Base-by-base conservation (phyloP, 2,113 vertebrate genomes). In the Uropsilus gracilis region DNA sequence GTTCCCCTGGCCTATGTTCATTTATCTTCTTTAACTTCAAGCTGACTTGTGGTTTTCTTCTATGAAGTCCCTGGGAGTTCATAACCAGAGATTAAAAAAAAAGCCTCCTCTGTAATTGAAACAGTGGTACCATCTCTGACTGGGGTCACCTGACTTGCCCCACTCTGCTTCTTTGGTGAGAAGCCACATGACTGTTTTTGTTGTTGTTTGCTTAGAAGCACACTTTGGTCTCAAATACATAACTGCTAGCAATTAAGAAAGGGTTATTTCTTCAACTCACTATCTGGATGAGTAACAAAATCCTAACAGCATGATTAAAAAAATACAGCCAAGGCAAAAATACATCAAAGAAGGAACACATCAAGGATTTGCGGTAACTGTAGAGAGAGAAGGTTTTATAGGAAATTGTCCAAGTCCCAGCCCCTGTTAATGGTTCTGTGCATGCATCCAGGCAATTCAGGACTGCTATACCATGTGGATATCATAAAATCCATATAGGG, bases 1-100 rank as follows among this genome's bases (percentile, higher is more conserved):
- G 14, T 71, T 91, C 34, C 11, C 57, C 24, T 44, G 64, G 48
- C 34, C 48, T 76, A 0, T 82, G 37, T 55, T 84, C 64, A 86
- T 83, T 91, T 78, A 80, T 95, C 94, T 89, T 86, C 73, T 83
- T 66, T 92, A 94, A 73, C 71, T 92, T 91, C 69, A 63, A 61
- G 84, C 39, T 63, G 59, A 78, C 20, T 44, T 78, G 17, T 32
- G 89, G 32, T 76, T 95, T 95, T 66, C 46, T n/a, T 82, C 61
- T 22, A 72, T 81, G 63, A 94, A 94, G 77, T 72, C 77, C 73
- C 75, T 72, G 30, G 48, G 28, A 87, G n/a, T 90, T 76, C 94
- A 50, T 57, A 90, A 89, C 4, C 50, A 91, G 12, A 37, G 53
- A 59, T 72, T 20, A 44, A 59, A 88, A 53, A 53, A 53, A 17